These are phyloP conservation scores for Sitodiplosis mosellana DNA, from an alignment of 1,140 invertebrate genomes.

Conservation along the genomic window DNA sequence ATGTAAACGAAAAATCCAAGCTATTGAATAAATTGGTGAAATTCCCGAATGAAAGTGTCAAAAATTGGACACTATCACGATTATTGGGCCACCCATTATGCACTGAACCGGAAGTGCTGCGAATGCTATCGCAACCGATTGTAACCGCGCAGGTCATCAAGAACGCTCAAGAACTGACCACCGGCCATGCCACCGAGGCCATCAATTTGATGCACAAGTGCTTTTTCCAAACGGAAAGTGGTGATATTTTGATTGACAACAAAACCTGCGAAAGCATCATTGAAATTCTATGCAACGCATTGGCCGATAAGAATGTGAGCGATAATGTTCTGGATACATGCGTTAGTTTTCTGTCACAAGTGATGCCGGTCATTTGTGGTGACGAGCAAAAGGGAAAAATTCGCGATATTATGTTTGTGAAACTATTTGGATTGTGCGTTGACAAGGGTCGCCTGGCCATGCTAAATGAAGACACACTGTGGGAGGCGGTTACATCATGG, in stretches of 20 bases:
- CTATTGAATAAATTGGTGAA: slow-evolving; percentile 31
- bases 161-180: slow-evolving; percentile 22
- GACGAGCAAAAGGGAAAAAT: slow-evolving; percentile 16
- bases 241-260: slow-evolving; percentile 27
- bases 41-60: slow-evolving; percentile 2
- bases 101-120: slow-evolving; percentile 22
- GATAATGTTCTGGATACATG: slow-evolving; percentile 26
- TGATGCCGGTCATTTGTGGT: slow-evolving; percentile 26
- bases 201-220: slow-evolving; percentile 26
- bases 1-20: slow-evolving; percentile 25
- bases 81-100: slow-evolving; percentile 29
- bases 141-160: slow-evolving; percentile 5
- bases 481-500: slow-evolving; percentile 33
- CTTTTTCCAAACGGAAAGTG: slow-evolving; percentile 21
- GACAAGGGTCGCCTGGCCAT: slow-evolving; percentile 6
- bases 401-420: slow-evolving; percentile 23
- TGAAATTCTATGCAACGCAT: slow-evolving; percentile 19
- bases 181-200: slow-evolving; percentile 23
- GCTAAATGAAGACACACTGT: slow-evolving; percentile 24
- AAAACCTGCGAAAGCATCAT: slow-evolving; percentile 29
- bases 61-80: slow-evolving; percentile 26
- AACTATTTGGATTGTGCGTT: slow-evolving; percentile 27
- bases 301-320: slow-evolving; percentile 12
- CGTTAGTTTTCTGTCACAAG: slow-evolving; percentile 28
- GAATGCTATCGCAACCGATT: background rate